These are phyloP conservation scores for Sturnira hondurensis DNA, from an alignment of 2,113 vertebrate species.

Conservation along the genomic window DNA sequence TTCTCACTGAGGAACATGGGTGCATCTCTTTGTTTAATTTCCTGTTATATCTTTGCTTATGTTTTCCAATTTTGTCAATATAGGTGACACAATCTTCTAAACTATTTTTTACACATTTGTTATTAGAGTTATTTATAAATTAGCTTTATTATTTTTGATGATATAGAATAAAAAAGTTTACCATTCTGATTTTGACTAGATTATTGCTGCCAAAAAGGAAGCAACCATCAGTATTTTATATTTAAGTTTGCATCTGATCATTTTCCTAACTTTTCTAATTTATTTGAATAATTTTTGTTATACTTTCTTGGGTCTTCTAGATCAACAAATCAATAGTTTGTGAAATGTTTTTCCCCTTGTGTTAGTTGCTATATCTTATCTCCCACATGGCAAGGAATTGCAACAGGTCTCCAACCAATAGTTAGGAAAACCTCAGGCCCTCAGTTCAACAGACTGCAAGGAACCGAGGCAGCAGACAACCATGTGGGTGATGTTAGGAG, in stretches of 20 bases:
- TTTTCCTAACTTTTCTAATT: background rate
- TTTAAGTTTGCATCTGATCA: background rate
- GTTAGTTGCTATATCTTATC: background rate
- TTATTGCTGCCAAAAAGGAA: background rate
- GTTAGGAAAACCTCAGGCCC: background rate
- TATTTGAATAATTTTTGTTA: background rate
- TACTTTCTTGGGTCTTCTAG: background rate
- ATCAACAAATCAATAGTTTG: background rate
- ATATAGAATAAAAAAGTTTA: background rate
- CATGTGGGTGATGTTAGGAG: background rate
- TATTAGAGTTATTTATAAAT: constrained; percentile 4
- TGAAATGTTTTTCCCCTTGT: background rate
- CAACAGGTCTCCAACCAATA: background rate
- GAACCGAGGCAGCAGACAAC: background rate
- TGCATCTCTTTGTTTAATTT: background rate
- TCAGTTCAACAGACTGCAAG: background rate
- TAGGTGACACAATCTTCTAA: background rate
- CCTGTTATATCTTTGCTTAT: background rate
- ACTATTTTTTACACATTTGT: background rate
- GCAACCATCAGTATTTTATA: background rate
- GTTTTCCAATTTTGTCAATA: background rate
- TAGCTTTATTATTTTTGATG: background rate
- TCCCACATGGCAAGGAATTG: background rate
- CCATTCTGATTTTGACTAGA: background rate
- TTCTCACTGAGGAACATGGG: background rate